Conservation (phyloP, 2,888 invertebrate species). For the Nomada ferruginata region DNA sequence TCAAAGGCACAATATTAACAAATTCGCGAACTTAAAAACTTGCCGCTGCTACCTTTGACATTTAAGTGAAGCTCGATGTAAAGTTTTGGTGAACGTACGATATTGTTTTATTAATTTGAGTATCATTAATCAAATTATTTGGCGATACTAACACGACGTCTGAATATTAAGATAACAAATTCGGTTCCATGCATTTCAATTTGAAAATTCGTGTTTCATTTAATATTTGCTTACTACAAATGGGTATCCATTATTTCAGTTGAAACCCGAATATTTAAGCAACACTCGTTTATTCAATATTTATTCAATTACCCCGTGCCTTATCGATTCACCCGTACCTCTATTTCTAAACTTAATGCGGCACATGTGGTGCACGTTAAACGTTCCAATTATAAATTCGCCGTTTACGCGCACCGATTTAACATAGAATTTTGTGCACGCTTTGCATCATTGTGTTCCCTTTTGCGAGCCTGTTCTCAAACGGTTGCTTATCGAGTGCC, state of each 20-base stretch:
- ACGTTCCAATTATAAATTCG: slow-evolving; percentile 43
- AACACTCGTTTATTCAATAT: not conserved
- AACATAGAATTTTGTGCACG: slow-evolving; percentile 28
- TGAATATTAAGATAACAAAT: too few species aligned
- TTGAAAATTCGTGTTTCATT: too few species aligned
- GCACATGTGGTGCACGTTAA: slow-evolving; percentile 11
- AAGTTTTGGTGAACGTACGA: too few species aligned
- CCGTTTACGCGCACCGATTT: slow-evolving; percentile 34
- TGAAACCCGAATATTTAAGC: not conserved
- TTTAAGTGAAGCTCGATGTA: too few species aligned
- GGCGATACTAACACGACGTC: too few species aligned
- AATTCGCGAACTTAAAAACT: too few species aligned
- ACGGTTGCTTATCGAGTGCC: slow-evolving; percentile 44
- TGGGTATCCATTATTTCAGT: not conserved
- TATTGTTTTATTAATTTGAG: too few species aligned
- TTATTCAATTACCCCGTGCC: not conserved
- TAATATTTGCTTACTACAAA: too few species aligned
- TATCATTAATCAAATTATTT: too few species aligned
- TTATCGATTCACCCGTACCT: slow-evolving; percentile 27
- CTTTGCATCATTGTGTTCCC: slow-evolving; percentile 30
- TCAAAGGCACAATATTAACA: not conserved
- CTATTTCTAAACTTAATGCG: slow-evolving; percentile 6
- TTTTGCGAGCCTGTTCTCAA: slow-evolving; percentile 34
- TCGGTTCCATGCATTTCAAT: not conserved
- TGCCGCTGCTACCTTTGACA: too few species aligned